phyloP scores from a whole-genome alignment of 2,888 invertebrate genomes.

The Drosophila multiciliata region DNA sequence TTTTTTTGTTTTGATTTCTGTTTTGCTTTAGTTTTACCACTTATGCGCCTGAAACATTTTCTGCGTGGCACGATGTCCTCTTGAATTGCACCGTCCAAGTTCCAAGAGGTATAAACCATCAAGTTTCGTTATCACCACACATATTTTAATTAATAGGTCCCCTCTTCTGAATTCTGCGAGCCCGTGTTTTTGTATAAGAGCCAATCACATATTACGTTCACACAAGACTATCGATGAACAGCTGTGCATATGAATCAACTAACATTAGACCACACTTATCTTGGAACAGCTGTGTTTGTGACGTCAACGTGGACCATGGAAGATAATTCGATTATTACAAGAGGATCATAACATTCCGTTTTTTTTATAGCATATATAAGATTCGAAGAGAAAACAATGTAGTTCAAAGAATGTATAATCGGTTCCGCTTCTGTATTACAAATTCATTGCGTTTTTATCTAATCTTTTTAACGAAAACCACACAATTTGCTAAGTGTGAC shows the following conservation, averaged over 20 bases:
- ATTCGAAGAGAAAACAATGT: neutral
- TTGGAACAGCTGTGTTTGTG: neutral
- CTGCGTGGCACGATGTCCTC: constrained; percentile 37
- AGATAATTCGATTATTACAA: neutral
- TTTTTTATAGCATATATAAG: neutral
- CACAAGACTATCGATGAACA: constrained; percentile 37
- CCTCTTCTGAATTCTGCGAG: constrained; percentile 52
- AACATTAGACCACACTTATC: neutral
- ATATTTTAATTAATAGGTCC: constrained; percentile 79
- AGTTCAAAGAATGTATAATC: neutral
- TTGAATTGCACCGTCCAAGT: constrained; percentile 52
- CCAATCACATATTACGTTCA: constrained; percentile 20
- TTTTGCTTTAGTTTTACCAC: constrained; percentile 17
- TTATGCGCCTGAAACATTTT: constrained; percentile 57
- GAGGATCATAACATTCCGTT: neutral
- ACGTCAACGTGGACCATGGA: neutral
- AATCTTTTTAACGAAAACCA: neutral
- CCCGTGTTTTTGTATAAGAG: constrained; percentile 36
- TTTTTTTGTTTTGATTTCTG: constrained; percentile 3
- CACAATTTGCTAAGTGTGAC: neutral
- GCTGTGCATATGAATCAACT: neutral
- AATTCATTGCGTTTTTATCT: neutral
- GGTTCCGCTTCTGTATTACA: neutral
- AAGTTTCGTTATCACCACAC: constrained; percentile 83
- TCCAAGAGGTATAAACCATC: constrained; percentile 60